Conservation (phyloP, 2,797 vertebrate species). For the Myioborus miniatus region DNA sequence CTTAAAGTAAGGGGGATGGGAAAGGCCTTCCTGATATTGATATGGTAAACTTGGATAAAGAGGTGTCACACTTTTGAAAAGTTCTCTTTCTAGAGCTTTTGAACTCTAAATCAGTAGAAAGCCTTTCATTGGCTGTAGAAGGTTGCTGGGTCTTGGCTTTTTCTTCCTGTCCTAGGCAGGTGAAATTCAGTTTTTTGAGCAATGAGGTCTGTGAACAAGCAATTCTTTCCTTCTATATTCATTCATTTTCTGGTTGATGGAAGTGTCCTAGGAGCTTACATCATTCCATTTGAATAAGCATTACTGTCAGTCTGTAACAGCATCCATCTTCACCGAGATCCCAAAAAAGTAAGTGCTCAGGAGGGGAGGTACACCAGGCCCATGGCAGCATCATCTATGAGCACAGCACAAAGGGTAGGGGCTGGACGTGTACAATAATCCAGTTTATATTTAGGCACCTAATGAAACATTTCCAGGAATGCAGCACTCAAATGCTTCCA, state of each 20-base stretch:
- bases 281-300: not conserved
- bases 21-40: not conserved
- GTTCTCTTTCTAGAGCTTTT: not conserved
- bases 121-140: not conserved
- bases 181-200: not conserved
- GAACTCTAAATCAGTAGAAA: not conserved
- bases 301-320: not conserved
- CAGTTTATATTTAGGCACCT: conserved; percentile 56
- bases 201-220: not conserved
- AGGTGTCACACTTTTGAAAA: not conserved
- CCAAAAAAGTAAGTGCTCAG: not conserved
- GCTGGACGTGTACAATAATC: conserved; percentile 14
- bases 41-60: not conserved
- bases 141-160: not conserved
- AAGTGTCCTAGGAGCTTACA: not conserved
- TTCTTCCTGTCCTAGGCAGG: not conserved
- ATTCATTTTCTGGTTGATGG: not conserved
- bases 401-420: conserved; percentile 10
- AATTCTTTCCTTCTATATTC: not conserved
- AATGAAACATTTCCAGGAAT: conserved; percentile 38
- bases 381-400: not conserved
- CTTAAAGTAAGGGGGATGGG: not conserved
- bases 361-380: not conserved
- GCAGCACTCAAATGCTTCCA: not conserved
- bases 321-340: not conserved